phyloP scores from a whole-genome alignment of 2,888 invertebrate species.

The Ariolimax columbianus region DNA sequence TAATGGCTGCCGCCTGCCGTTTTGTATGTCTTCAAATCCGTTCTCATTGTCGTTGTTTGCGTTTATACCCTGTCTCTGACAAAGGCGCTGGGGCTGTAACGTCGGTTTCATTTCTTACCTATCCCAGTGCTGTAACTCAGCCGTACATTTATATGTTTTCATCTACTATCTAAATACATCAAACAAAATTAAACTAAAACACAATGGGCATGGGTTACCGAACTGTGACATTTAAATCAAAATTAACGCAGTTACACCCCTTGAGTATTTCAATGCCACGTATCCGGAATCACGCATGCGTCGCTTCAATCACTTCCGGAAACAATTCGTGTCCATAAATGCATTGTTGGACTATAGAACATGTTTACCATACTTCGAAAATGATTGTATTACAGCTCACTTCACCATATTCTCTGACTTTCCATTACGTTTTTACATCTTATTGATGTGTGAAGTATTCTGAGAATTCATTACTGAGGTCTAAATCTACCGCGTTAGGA shows the following conservation, averaged over 20 bases:
- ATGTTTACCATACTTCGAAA: not conserved
- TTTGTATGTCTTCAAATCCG: too few relatives aligned
- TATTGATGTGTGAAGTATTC: conserved; percentile 4
- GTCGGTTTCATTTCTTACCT: too few relatives aligned
- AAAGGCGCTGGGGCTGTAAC: too few relatives aligned
- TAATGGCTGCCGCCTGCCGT: too few relatives aligned
- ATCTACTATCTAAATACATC: too few relatives aligned
- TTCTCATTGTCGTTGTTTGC: too few relatives aligned
- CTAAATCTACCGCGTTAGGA: not conserved
- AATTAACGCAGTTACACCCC: conserved; percentile 46
- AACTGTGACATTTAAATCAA: not conserved
- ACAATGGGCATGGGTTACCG: not conserved
- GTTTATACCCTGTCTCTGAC: too few relatives aligned
- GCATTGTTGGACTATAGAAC: conserved; percentile 47
- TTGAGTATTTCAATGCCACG: conserved; percentile 55
- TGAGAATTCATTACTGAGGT: conserved; percentile 8
- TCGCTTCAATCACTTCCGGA: conserved; percentile 56
- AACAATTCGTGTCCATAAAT: conserved; percentile 56
- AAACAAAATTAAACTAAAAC: too few relatives aligned
- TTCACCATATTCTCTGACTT: not conserved
- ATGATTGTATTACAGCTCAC: conserved; percentile 26
- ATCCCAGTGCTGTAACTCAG: too few relatives aligned
- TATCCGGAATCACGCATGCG: conserved; percentile 57
- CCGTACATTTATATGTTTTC: too few relatives aligned
- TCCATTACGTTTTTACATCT: not conserved